Base-by-base conservation (phyloP, 2,113 vertebrate genomes). In the Lophotis ruficrista region DNA sequence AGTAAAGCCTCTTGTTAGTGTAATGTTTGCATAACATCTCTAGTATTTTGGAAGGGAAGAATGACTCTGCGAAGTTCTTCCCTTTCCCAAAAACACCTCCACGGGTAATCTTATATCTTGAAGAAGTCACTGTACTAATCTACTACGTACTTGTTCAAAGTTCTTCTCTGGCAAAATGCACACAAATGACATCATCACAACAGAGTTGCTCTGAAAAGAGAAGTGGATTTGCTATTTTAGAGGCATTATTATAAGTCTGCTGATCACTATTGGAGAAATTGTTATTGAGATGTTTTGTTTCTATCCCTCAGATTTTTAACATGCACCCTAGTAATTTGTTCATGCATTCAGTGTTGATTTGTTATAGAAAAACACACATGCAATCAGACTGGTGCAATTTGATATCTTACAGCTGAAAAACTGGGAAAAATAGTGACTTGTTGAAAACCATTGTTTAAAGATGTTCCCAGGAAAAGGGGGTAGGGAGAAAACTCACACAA, bases 371-470 rank as follows among this genome's bases (percentile, higher is more conserved):
- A 97, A 96, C 48, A 91, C 83, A 56, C 41, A 91, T 83, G 65
- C 41, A 89, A 87, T 87, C 87, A 65, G 53, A 79, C 77, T 87
- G 43, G 7, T 85, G 95, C 70, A 93, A 95, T 85, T 66, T 86
- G 90, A 96, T 85, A 96, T 50, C 70, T 85, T 77, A 85, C 58
- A 93, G 87, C 90, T 85, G 94, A 97, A 97, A 91, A 83, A 50
- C 0, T 54, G 70, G 22, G 58, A 76, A 58, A 50, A 56, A 38
- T 71, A 81, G 35, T 27, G 37, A 94, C 81, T 93, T 88, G 94
- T 85, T 94, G 94, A 97, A 96, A 96, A 91, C 84, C 91, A 88
- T 96, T 93, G 91, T 96, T 94, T 90, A 95, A 94, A 94, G 84
- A 93, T 69, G 54, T 91, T 96, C 93, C 82, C 87, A 94, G 91